Base-by-base conservation (phyloP, 1,140 invertebrate genomes). In the Glomeris maerens region DNA sequence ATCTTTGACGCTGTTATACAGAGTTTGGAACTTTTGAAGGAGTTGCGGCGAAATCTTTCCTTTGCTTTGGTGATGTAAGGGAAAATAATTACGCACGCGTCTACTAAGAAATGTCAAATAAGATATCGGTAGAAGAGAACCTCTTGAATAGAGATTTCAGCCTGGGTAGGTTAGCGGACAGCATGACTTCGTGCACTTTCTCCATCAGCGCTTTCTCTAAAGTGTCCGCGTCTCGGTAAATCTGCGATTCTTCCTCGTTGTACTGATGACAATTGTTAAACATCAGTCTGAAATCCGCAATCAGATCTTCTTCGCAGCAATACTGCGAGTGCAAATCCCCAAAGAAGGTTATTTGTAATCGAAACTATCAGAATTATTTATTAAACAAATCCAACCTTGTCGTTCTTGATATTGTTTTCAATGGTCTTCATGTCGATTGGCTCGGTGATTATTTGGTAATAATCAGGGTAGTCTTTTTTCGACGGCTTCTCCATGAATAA, bases 401-500 rank as follows among this genome's bases (percentile, higher is more conserved):
- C 68, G 47, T 57, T 72, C 64, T 86, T 85, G 41, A 95, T 94
- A 68, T 94, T 94, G 17, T 77, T 69, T 61, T 94, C 85, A 62
- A 97, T 95, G 26, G 82, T 88, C 29, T 88, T 74, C 82, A 97
- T 90, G 65, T 96, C 92, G 52, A 96, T 94, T 0, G 93, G 93
- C 57, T 87, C 83, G 28, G 80, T 74, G 52, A 97, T 97, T 1
- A 96, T 80, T 67, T 90, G 81, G 68, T 95, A 96, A 67, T 96
- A 96, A 64, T 94, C 91, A 0, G 92, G 88, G 68, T 96, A 97
- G 20, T 91, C 70, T 65, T 94, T 93, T 61, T 88, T 90, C 1
- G 86, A 92, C 2, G 94, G 94, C 63, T 95, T 89, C 65, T 93
- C 88, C 83, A 97, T 86, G 63, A 98, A 98, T 57, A 88, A 78